phyloP scores from a whole-genome alignment of 2,888 invertebrate genomes.

The Parnassius glacialis region DNA sequence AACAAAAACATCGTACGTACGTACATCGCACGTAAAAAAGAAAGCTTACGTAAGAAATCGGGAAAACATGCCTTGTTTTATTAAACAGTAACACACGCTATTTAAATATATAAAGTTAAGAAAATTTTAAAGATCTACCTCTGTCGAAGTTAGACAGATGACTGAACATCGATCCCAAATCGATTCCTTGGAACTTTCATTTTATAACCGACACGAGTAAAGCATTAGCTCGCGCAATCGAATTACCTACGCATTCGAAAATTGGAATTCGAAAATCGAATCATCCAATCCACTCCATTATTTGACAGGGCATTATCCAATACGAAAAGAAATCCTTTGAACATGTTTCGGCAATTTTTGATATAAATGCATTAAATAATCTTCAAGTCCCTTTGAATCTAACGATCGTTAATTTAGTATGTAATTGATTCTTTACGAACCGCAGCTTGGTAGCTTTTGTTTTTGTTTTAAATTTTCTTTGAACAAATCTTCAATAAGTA shows the following conservation, averaged over 20 bases:
- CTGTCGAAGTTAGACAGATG: slow-evolving; percentile 44
- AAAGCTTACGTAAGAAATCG: no score
- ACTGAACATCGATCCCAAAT: slow-evolving; percentile 54
- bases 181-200: slow-evolving; percentile 51
- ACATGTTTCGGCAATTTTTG: slow-evolving; percentile 18
- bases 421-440: neutral
- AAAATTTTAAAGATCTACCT: slow-evolving; percentile 36
- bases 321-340: slow-evolving; percentile 32
- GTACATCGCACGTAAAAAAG: no score
- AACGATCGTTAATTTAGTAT: neutral
- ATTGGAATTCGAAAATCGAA: slow-evolving; percentile 70
- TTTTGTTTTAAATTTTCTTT: no score
- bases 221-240: slow-evolving; percentile 68
- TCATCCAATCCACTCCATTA: slow-evolving; percentile 53
- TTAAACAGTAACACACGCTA: no score
- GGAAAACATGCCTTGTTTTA: no score
- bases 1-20: no score
- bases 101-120: neutral
- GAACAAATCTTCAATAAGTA: no score
- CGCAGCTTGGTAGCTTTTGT: no score
- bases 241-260: slow-evolving; percentile 66
- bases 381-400: neutral
- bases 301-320: slow-evolving; percentile 44
- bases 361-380: slow-evolving; percentile 18
- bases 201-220: slow-evolving; percentile 65